These are phyloP conservation scores for Argynnis bischoffii DNA, from an alignment of 2,888 invertebrate genomes.

Conservation along the genomic window DNA sequence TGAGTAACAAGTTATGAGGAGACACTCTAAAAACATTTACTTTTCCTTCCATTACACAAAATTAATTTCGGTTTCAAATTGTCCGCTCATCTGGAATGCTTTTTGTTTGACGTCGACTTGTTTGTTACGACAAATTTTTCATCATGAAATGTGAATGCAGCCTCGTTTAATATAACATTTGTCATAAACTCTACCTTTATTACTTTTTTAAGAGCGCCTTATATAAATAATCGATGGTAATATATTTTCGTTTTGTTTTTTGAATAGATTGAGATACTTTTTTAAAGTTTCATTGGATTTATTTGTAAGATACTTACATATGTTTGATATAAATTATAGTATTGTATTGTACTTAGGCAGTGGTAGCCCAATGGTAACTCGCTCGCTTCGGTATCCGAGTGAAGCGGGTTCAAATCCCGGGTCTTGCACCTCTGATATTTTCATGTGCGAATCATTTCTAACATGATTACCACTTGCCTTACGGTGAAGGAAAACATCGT, in stretches of 20 bases:
- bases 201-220: constrained; percentile 9
- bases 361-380: too few relatives aligned
- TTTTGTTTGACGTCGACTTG: constrained; percentile 45
- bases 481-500: too few relatives aligned
- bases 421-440: too few relatives aligned
- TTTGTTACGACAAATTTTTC: constrained; percentile 44
- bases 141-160: constrained; percentile 42
- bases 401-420: too few relatives aligned
- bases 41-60: constrained; percentile 47
- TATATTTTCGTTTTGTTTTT: background rate
- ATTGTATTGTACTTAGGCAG: too few relatives aligned
- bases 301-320: too few relatives aligned
- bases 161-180: constrained; percentile 24
- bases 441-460: too few relatives aligned
- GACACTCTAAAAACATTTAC: constrained; percentile 40
- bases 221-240: constrained; percentile 5
- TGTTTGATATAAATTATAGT: too few relatives aligned
- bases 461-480: too few relatives aligned
- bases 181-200: constrained; percentile 13
- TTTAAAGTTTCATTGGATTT: background rate
- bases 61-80: constrained; percentile 46
- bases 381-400: too few relatives aligned
- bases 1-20: constrained; percentile 20
- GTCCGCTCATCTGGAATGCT: constrained; percentile 44
- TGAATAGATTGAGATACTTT: background rate